Evolutionary conservation across 2,888 invertebrate species (phyloP).

Genomic region (Meiosimyza platycephala): DNA sequence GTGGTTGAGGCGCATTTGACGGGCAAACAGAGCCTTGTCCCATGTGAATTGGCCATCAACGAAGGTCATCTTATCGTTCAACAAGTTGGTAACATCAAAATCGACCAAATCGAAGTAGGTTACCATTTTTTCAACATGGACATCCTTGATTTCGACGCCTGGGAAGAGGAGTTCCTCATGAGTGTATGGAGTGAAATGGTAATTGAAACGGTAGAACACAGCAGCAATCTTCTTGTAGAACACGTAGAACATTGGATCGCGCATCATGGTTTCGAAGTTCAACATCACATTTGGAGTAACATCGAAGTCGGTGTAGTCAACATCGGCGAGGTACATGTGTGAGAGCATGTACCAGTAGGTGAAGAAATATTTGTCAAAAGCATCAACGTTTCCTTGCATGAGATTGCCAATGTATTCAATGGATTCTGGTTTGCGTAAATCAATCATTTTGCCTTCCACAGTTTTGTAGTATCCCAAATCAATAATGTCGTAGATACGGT

Average conservation of each 20-base stretch:
- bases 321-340: conserved; percentile 46
- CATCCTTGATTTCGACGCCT: conserved; percentile 73
- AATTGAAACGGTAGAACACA: conserved; percentile 72
- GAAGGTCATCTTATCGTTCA: conserved; percentile 51
- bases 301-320: conserved; percentile 45
- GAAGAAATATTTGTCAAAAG: conserved; percentile 50
- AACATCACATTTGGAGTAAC: conserved; percentile 73
- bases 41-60: conserved; percentile 60
- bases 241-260: conserved; percentile 79
- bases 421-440: conserved; percentile 63
- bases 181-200: conserved; percentile 72
- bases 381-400: conserved; percentile 69
- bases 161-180: conserved; percentile 71
- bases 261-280: conserved; percentile 74
- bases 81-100: conserved; percentile 69
- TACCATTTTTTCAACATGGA: conserved; percentile 74
- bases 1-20: conserved; percentile 77
- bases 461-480: conserved; percentile 66
- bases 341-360: conserved; percentile 49
- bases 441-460: conserved; percentile 49
- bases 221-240: conserved; percentile 73
- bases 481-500: conserved; percentile 68
- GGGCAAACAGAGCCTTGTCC: conserved; percentile 66
- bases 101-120: conserved; percentile 77
- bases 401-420: conserved; percentile 71